Evolutionary conservation across 2,113 vertebrate genomes (phyloP), one percentile per base, ranked within the genome.

Genomic region (Vidua macroura): DNA sequence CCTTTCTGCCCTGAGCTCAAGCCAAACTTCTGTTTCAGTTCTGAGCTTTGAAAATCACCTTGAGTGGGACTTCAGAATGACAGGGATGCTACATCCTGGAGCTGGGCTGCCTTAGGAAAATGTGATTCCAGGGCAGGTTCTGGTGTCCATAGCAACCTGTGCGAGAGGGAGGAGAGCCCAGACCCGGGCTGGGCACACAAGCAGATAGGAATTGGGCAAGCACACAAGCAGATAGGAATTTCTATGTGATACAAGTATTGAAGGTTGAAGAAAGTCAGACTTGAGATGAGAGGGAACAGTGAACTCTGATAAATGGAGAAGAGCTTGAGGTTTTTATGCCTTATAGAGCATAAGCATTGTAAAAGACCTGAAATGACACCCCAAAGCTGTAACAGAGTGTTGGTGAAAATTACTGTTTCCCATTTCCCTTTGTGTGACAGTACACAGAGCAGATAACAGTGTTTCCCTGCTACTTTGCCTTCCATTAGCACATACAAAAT

Each of bases 131-230:
- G 49, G 68, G 41, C 73, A 35, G 64, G 46, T 81, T 91, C 51
- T 84, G 68, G 86, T 96, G 95, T 48, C 87, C 73, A 28, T 48
- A 19, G 92, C 92, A 89, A 81, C 81, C 73, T 31, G 52, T 14
- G 84, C 37, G 68, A 67, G 68, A 78, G 51, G 83, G 59, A 63
- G 51, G 55, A 83, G 76, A 88, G 89, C 52, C 69, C 37, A 35
- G 49, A 8, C 43, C 37, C 1, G 22, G 35, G 13, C 3, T 31
- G 91, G 55, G 46, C 80, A 33, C 51, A 62, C 15, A 0, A 6
- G 18, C 23, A 25, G 7, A 22, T 4, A 11, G 56, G 6, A 53
- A 24, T 31, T 58, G 53, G 88, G 35, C 35, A 35, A 35, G 46
- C 80, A 33, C 51, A 62, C 15, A 0, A 6, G 18, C 23, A 30